phyloP scores from a whole-genome alignment of 2,113 vertebrate species.

The Tachysurus fulvidraco region DNA sequence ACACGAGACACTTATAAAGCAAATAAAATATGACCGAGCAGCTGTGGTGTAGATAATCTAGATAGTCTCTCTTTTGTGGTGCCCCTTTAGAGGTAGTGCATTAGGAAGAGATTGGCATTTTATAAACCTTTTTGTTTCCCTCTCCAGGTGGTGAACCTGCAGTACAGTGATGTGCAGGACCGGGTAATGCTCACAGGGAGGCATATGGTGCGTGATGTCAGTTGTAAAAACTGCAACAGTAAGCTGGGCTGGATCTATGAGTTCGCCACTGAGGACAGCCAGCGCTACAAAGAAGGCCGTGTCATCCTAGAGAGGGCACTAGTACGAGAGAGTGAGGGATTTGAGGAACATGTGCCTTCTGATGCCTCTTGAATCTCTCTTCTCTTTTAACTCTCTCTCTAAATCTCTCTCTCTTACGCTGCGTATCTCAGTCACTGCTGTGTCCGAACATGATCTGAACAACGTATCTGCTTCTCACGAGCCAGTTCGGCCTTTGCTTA shows the following conservation, averaged over 20 bases:
- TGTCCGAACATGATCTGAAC: slow-evolving; percentile 33
- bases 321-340: slow-evolving; percentile 94
- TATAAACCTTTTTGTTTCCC: background rate
- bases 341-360: slow-evolving; percentile 87
- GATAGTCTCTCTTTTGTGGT: background rate
- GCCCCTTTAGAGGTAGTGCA: too few species aligned
- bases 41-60: background rate
- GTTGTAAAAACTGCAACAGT: slow-evolving; percentile 99
- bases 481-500: slow-evolving; percentile 28
- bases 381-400: background rate
- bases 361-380: slow-evolving; percentile 81
- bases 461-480: slow-evolving; percentile 32
- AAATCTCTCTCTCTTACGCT: background rate
- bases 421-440: slow-evolving; percentile 38
- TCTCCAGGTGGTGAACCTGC: slow-evolving; percentile 94
- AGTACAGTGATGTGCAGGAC: slow-evolving; percentile 98
- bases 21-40: background rate
- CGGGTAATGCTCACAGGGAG: slow-evolving; percentile 97
- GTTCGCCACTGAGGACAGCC: slow-evolving; percentile 97
- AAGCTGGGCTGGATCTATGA: slow-evolving; percentile 99
- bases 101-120: background rate
- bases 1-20: background rate
- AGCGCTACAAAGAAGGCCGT: slow-evolving; percentile 96
- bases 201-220: slow-evolving; percentile 97
- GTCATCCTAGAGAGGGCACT: slow-evolving; percentile 96